Base-by-base conservation (phyloP, 2,888 invertebrate species). In the Hirtodrosophila trivittata region DNA sequence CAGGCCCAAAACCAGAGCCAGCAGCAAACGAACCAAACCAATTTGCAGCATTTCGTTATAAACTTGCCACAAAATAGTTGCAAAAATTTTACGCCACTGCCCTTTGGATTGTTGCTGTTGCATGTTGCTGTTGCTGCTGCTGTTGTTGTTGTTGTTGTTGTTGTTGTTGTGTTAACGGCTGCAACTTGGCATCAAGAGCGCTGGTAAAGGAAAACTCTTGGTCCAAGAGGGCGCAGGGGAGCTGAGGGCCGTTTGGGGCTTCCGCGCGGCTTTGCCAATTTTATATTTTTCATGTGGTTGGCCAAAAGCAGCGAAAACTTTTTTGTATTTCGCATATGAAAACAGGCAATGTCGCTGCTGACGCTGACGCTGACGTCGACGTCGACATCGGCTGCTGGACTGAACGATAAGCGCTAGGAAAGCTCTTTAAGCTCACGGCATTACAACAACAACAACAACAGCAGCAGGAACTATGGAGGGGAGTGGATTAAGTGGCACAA, bases 21-120 rank as follows among this genome's bases (percentile, higher is more conserved):
- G 10, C 54, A 49, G n/a, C 9, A 47, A 56, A 33, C 41, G 50
- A 55, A 47, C 60, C 78, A 52, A 78, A 82, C 80, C 83, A 82
- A 82, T 77, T 77, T 83, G 80, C 76, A 72, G 76, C 57, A 52
- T 64, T 82, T 64, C 63, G 69, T 64, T 68, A 71, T 73, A 64
- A 63, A 64, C 74, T 51, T 59, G 56, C 60, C 66, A 66, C 71
- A 56, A 70, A 66, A 82, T 74, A 76, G 76, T 76, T 77, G 63
- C 66, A 62, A 64, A 60, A 57, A 67, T 67, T 54, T 13, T 50
- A 33, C 45, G 33, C 28, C 28, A 35, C 25, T 45, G 42, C 33
- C 50, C 42, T 51, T 62, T 67, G 45, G 39, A 26, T 39, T 43
- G 28, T 47, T 49, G 43, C 43, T 60, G 32, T 47, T 63, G 46